phyloP scores from a whole-genome alignment of 2,888 invertebrate species.

The Andrena camellia region DNA sequence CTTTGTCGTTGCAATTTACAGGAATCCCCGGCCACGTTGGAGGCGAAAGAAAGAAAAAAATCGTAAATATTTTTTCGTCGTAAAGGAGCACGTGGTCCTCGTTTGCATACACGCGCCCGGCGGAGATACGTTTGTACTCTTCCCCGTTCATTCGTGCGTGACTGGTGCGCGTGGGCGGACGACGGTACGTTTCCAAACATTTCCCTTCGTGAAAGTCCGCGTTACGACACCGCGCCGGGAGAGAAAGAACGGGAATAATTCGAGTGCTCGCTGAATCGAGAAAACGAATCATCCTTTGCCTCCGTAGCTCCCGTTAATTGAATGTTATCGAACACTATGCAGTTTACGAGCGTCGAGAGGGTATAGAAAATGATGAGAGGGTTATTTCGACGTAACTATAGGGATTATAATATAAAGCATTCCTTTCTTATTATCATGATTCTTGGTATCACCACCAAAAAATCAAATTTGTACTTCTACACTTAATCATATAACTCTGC shows the following conservation, averaged over 20 bases:
- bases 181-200: slow-evolving; percentile 60
- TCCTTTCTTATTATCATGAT: too few relatives aligned
- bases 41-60: not conserved
- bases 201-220: slow-evolving; percentile 62
- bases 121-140: slow-evolving; percentile 35
- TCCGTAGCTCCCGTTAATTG: not conserved
- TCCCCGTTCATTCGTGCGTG: slow-evolving; percentile 47
- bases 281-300: slow-evolving; percentile 37
- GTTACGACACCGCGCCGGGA: slow-evolving; percentile 46
- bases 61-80: slow-evolving; percentile 27
- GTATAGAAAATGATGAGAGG: not conserved
- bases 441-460: too few relatives aligned
- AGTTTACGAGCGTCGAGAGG: not conserved
- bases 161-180: slow-evolving; percentile 37
- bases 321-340: not conserved
- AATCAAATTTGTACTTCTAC: too few relatives aligned
- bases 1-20: not conserved
- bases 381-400: not conserved
- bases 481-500: too few relatives aligned
- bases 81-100: slow-evolving; percentile 37
- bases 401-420: not conserved
- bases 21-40: not conserved
- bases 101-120: slow-evolving; percentile 7
- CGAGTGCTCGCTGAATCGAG: slow-evolving; percentile 33
- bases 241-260: slow-evolving; percentile 27